Conservation (phyloP, 2,888 invertebrate genomes). For the Bellardia bayeri region DNA sequence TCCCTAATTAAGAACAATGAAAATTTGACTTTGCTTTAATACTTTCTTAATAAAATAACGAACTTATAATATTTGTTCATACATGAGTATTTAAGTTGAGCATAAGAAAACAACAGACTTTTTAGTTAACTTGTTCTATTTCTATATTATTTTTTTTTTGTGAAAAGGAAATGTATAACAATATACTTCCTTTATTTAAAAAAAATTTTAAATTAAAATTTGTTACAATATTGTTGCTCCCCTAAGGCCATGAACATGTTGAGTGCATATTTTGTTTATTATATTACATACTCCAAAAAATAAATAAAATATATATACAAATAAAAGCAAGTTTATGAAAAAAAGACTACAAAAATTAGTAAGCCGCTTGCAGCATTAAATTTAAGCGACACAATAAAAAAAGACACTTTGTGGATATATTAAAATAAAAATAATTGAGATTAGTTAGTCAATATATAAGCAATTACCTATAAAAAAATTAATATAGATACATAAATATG, state of each 20-base stretch:
- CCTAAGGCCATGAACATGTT: conserved; percentile 34
- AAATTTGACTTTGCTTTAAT: not conserved
- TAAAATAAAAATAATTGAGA: not conserved
- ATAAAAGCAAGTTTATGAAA: not conserved
- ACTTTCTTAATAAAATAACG: not conserved
- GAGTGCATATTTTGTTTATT: not conserved
- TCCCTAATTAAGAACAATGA: not conserved
- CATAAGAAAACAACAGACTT: not conserved
- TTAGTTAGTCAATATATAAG: not conserved
- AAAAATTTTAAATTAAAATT: conserved; percentile 60
- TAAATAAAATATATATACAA: not conserved
- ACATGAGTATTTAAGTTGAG: not conserved
- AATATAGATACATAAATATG: too few relatives aligned
- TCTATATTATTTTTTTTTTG: not conserved
- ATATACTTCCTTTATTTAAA: conserved; percentile 55
- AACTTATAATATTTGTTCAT: not conserved
- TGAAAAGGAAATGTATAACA: conserved; percentile 32
- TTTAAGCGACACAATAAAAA: not conserved
- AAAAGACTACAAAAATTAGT: not conserved
- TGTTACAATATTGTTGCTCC: conserved; percentile 51
- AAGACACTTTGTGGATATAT: not conserved
- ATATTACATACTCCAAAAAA: not conserved
- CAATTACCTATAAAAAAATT: not conserved
- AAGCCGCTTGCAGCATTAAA: not conserved
- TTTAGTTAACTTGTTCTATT: not conserved